Conservation (phyloP, 2,797 vertebrate species). For the Aselliscus stoliczkanus region DNA sequence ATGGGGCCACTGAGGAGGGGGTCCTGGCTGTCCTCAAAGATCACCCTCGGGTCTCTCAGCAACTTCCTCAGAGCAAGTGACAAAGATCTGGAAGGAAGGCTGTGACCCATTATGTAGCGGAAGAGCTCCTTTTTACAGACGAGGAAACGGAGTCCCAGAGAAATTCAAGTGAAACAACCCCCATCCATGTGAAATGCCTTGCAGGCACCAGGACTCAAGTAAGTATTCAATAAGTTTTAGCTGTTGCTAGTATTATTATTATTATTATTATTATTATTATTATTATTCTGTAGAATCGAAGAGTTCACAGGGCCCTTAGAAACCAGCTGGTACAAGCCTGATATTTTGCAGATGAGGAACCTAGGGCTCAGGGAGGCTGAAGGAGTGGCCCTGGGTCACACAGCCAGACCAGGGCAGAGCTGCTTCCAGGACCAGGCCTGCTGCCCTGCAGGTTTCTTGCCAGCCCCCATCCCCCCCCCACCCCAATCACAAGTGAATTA, state of each 20-base stretch:
- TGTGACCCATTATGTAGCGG: neutral
- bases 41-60: neutral
- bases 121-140: neutral
- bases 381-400: neutral
- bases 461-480: neutral
- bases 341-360: neutral
- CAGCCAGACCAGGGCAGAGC: neutral
- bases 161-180: neutral
- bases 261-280: too few relatives aligned
- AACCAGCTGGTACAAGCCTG: neutral
- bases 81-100: neutral
- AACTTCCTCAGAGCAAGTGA: neutral
- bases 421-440: neutral
- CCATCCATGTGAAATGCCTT: neutral
- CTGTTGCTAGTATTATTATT: too few relatives aligned
- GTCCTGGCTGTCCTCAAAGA: neutral
- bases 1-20: neutral
- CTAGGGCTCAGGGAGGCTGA: neutral
- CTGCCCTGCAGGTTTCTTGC: neutral
- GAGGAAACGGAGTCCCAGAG: neutral
- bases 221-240: too few relatives aligned
- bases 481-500: rapidly evolving
- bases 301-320: neutral
- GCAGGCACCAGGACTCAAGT: neutral
- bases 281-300: rapidly evolving